Conservation (phyloP, 2,113 vertebrate species). For the Muntiacus reevesi region DNA sequence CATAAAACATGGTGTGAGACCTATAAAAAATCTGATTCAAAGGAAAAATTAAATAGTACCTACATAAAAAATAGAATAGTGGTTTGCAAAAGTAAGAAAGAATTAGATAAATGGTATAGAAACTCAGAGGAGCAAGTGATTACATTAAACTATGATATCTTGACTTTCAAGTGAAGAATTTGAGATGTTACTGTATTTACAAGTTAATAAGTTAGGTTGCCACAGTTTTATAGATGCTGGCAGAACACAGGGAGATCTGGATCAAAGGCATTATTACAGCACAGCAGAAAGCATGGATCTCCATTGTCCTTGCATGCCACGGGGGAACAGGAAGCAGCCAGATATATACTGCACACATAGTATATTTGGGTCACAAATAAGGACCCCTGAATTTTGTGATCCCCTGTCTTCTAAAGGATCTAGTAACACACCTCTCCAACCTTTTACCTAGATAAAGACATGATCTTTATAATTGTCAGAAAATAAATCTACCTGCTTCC, state of each 20-base stretch:
- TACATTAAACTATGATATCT: background rate
- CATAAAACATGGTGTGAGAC: background rate
- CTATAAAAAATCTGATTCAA: background rate
- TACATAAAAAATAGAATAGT: background rate
- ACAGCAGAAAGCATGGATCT: background rate
- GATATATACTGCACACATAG: background rate
- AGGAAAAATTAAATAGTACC: background rate
- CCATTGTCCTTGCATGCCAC: background rate
- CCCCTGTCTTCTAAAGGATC: background rate
- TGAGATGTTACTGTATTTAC: background rate
- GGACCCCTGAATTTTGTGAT: background rate
- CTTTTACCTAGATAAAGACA: background rate
- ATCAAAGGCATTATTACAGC: background rate
- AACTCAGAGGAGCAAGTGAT: background rate
- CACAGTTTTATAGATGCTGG: background rate
- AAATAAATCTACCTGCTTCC: background rate
- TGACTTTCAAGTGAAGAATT: background rate
- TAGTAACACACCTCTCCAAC: background rate
- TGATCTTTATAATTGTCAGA: background rate
- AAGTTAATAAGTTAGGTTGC: background rate
- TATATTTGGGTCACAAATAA: background rate
- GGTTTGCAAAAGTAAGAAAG: background rate
- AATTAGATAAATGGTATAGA: background rate
- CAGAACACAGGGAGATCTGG: background rate
- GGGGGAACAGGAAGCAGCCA: background rate